Base-by-base conservation (phyloP, 2,113 vertebrate genomes). In the Tragelaphus buxtoni region DNA sequence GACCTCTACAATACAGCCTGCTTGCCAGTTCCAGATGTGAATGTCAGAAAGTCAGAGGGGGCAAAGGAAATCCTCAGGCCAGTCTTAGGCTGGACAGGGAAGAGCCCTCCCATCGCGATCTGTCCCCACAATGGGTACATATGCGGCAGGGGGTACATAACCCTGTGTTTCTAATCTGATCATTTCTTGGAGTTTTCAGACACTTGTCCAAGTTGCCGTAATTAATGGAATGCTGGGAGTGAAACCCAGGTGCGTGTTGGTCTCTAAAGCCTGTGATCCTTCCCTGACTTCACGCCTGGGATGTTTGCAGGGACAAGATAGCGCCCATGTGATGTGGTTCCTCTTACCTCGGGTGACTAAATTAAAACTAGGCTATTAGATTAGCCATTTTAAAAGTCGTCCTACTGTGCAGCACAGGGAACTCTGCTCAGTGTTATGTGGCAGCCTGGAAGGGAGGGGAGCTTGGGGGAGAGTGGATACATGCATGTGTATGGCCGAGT, bases 1-100 rank as follows among this genome's bases (percentile, higher is more conserved):
- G 47, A 4, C 14, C 12, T 17, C 2, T 11, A 2, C 42, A 0
- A 1, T 1, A 2, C 2, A 14, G 14, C 18, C 1, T 1, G 1
- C 28, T 9, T 32, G 58, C 7, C 1, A 49, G 28, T 22, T 42
- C 42, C 47, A 18, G 58, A 58, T 1, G 47, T 28, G 86, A 12
- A 12, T 5, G 1, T n/a, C 14, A 5, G 60, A 28, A 47, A 32
- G 11, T 5, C 7, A 20, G 28, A 39, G 16, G 16, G 9, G 9
- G 51, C 13, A 63, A 22, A 45, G 56, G 58, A 60, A 22, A 20
- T 7, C 26, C 30, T 9, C 47, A 16, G 20, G 35, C 12, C 5
- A 5, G 32, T 1, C 4, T 17, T 9, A 30, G 7, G 63, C 35
- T 9, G 3, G 35, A 4, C 47, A 42, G 4, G 8, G 26, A 20